Conservation (phyloP, 1,140 invertebrate genomes). For the Dreissena rostriformis region DNA sequence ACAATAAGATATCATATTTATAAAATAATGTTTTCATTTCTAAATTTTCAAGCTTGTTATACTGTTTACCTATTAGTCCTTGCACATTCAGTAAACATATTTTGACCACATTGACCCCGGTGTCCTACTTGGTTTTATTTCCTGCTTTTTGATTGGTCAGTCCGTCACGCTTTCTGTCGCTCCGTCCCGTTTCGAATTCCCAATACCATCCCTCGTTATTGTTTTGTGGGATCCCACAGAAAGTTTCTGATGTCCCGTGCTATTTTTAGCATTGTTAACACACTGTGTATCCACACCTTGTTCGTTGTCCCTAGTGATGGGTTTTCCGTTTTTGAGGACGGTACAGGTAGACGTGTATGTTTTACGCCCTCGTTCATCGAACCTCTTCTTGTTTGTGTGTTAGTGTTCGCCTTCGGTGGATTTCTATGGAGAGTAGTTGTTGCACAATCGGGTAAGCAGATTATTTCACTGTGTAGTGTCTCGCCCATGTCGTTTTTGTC, state of each 20-base stretch:
- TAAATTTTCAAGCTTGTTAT: conserved; percentile 29
- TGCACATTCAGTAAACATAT: conserved; percentile 38
- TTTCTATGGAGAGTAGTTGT: neutral
- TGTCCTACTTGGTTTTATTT: neutral
- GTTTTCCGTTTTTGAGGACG: neutral
- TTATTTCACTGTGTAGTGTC: neutral
- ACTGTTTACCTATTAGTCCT: conserved; percentile 15
- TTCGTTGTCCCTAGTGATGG: too few species aligned
- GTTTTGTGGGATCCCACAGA: neutral
- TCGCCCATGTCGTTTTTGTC: neutral
- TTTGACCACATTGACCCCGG: conserved; percentile 9
- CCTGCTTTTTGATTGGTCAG: neutral
- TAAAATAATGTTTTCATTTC: conserved; percentile 20
- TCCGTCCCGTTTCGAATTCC: neutral
- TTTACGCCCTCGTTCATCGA: neutral
- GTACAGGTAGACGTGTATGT: neutral
- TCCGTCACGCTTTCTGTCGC: neutral
- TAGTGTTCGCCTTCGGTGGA: neutral
- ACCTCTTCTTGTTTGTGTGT: neutral
- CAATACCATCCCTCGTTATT: neutral
- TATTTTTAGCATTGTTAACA: neutral
- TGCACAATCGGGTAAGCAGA: neutral
- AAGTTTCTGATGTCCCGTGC: neutral
- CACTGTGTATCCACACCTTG: neutral
- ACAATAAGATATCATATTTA: conserved; percentile 20